Percentiles rank a stretch among this genome's conserved stretches.
Conservation (phyloP, 2,888 invertebrate species). For the Herminia tarsipennalis region DNA sequence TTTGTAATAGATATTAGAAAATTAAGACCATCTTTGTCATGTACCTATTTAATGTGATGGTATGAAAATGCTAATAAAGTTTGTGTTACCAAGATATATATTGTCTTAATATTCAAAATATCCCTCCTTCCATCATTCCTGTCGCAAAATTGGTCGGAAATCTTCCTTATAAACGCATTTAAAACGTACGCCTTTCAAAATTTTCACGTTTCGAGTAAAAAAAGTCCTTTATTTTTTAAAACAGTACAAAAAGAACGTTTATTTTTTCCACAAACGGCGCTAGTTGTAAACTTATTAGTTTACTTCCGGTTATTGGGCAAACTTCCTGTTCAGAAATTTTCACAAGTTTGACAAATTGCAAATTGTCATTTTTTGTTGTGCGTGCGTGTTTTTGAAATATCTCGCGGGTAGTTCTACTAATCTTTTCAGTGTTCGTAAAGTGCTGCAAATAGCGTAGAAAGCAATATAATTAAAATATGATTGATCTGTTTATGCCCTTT, state of each 20-base stretch:
- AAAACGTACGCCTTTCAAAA: too few relatives aligned
- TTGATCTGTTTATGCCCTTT: slow-evolving; percentile 88
- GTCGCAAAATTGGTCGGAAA: too few relatives aligned
- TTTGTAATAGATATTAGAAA: slow-evolving; percentile 9
- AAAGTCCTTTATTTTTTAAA: not conserved
- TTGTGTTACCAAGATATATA: slow-evolving; percentile 17
- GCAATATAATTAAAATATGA: slow-evolving; percentile 72
- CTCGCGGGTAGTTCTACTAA: slow-evolving; percentile 33
- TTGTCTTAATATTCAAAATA: not conserved
- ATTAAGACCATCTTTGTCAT: slow-evolving; percentile 17
- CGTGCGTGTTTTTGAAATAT: not conserved
- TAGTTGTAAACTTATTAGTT: not conserved
- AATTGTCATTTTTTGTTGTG: slow-evolving; percentile 2
- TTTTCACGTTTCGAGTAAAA: too few relatives aligned
- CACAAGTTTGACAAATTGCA: not conserved
- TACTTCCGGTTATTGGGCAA: not conserved
- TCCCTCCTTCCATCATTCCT: too few relatives aligned
- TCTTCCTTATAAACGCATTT: too few relatives aligned
- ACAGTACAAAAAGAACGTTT: not conserved
- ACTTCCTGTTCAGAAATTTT: slow-evolving; percentile 6
- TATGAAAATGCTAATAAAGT: slow-evolving; percentile 33
- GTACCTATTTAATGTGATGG: slow-evolving; percentile 10
- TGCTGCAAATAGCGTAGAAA: not conserved
- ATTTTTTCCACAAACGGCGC: too few relatives aligned
- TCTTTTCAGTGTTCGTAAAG: not conserved